A percentile compares a stretch with the other conserved stretches of the same genome.
Evolutionary conservation across 2,797 vertebrate species (phyloP).

Genomic region (Ibycter americanus): DNA sequence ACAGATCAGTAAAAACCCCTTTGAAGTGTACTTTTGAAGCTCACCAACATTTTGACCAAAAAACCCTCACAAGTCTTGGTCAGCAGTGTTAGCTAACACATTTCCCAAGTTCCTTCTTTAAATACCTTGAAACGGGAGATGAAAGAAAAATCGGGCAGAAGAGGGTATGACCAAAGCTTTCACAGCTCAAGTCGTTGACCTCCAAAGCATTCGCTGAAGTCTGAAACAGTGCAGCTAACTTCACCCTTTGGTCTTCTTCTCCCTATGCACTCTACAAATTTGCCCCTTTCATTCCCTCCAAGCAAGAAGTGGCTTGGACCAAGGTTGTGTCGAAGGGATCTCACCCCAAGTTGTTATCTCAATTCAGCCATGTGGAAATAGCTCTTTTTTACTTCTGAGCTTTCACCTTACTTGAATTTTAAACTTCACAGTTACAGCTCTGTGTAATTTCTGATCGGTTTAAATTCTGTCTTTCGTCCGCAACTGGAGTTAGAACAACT

Average conservation of each 20-base stretch:
- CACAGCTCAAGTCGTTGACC: not conserved
- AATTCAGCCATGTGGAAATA: not conserved
- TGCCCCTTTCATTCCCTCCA: not conserved
- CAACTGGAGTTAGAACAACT: not conserved
- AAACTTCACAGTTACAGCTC: not conserved
- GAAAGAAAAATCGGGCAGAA: not conserved
- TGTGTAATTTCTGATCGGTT: not conserved
- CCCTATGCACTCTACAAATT: not conserved
- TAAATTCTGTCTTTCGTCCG: not conserved
- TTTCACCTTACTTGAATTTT: not conserved
- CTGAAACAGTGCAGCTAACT: not conserved
- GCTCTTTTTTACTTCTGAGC: not conserved
- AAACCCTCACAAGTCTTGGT: fast-evolving
- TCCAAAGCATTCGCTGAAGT: not conserved
- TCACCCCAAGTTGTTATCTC: not conserved
- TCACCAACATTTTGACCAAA: not conserved
- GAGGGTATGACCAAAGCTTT: not conserved
- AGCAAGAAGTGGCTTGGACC: not conserved
- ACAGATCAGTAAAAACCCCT: not conserved
- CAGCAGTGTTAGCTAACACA: not conserved
- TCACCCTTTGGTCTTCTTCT: not conserved
- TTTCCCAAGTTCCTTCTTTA: not conserved
- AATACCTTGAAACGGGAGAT: not conserved
- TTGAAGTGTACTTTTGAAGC: not conserved
- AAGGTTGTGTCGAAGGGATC: not conserved